A percentile compares a stretch with the other conserved stretches of the same genome.
phyloP scores from a whole-genome alignment of 2,888 invertebrate genomes.

The Pinctada fucata region DNA sequence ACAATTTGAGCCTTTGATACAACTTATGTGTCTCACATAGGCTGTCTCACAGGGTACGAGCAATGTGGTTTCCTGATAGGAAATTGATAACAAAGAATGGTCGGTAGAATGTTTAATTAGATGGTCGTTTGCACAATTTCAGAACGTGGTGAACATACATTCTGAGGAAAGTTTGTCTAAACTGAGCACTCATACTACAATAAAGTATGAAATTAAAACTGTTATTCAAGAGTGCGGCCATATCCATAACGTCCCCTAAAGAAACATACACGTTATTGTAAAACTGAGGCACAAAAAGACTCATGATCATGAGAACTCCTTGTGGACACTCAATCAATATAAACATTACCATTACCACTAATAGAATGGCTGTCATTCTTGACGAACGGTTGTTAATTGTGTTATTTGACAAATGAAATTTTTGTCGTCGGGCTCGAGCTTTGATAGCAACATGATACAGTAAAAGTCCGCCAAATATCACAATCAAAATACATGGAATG shows the following conservation, averaged over 20 bases:
- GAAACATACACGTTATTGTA: conserved; percentile 80
- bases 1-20: too few species aligned
- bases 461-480: conserved; percentile 80
- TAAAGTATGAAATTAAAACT: conserved; percentile 95
- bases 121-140: conserved; percentile 19
- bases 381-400: conserved; percentile 74
- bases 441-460: conserved; percentile 65
- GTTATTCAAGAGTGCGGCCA: conserved; percentile 91
- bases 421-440: conserved; percentile 51
- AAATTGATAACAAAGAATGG: too few species aligned
- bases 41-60: too few species aligned
- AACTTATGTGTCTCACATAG: too few species aligned
- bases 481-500: conserved; percentile 91
- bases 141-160: conserved; percentile 58
- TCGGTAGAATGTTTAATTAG: neutral
- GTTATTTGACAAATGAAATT: conserved; percentile 56
- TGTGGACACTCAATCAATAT: conserved; percentile 93
- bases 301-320: conserved; percentile 84
- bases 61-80: too few species aligned
- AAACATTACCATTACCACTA: conserved; percentile 90
- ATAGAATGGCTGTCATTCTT: conserved; percentile 91
- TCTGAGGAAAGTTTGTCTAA: conserved; percentile 76
- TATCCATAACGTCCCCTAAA: conserved; percentile 88
- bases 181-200: conserved; percentile 95
- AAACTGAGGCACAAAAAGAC: conserved; percentile 86